phyloP scores from a whole-genome alignment of 2,113 vertebrate species.

The Egretta garzetta region DNA sequence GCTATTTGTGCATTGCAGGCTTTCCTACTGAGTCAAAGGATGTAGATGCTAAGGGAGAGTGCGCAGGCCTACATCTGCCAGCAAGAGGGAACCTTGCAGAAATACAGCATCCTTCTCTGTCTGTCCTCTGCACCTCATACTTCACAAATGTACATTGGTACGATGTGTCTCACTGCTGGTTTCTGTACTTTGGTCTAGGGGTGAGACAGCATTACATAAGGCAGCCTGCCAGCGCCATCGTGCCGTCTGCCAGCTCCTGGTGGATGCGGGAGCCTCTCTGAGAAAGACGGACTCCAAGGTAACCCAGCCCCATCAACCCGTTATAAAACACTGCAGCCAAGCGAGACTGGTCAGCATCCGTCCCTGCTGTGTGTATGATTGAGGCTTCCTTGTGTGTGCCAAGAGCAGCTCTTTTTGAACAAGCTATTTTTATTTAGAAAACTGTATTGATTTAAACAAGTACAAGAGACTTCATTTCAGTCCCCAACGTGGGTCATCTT shows the following conservation, averaged over 20 bases:
- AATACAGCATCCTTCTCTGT: background rate
- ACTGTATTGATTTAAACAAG: conserved; percentile 11
- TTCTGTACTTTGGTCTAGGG: conserved; percentile 81
- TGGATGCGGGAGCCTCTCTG: conserved; percentile 90
- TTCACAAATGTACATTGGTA: background rate
- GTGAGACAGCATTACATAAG: conserved; percentile 95
- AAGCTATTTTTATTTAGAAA: background rate
- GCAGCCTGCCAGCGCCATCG: conserved; percentile 88
- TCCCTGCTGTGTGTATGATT: background rate
- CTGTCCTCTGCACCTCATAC: background rate
- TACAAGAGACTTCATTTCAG: background rate
- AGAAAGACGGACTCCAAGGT: conserved; percentile 92
- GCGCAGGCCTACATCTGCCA: background rate
- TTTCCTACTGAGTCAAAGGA: background rate
- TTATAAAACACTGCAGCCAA: background rate
- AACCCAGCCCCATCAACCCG: background rate
- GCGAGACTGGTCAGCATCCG: background rate
- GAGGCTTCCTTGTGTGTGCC: background rate
- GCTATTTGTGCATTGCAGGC: background rate
- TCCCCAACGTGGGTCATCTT: background rate
- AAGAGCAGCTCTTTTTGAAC: background rate
- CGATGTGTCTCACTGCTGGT: conserved; percentile 41
- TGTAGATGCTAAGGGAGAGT: background rate
- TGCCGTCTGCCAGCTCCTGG: conserved; percentile 85
- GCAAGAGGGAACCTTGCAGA: background rate